Evolutionary conservation across 2,888 invertebrate genomes (phyloP).

Genomic region (Andrena hattorfiana): DNA sequence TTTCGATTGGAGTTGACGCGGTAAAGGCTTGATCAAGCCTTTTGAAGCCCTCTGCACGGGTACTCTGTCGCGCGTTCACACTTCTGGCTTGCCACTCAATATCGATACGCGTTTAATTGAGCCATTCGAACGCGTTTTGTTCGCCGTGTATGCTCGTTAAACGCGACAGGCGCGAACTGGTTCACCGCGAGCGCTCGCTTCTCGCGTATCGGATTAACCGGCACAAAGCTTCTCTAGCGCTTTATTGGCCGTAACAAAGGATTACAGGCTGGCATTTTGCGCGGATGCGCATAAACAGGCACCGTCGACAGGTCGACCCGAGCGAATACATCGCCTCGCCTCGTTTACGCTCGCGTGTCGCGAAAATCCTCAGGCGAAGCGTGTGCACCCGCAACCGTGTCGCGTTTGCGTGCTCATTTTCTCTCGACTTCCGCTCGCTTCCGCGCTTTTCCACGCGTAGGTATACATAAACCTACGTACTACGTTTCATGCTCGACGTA

Average conservation of each 20-base stretch:
- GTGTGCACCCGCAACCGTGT: neutral
- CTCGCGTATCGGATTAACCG: conserved; percentile 11
- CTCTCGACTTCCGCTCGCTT: neutral
- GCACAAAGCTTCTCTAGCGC: neutral
- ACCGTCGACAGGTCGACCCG: neutral
- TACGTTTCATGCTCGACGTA: neutral
- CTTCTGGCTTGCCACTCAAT: neutral
- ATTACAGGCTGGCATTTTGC: conserved; percentile 13
- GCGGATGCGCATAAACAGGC: conserved; percentile 7
- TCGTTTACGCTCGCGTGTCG: neutral
- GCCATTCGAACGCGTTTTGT: conserved; percentile 15
- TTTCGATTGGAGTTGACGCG: no score
- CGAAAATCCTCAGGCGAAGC: conserved; percentile 4
- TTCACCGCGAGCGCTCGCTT: conserved; percentile 6
- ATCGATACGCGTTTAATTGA: conserved; percentile 9
- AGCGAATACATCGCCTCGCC: neutral
- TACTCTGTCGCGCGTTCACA: neutral
- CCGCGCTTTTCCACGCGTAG: neutral
- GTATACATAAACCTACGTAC: no score
- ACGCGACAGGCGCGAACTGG: conserved; percentile 4
- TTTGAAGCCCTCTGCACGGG: neutral
- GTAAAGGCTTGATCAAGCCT: no score
- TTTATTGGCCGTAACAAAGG: conserved; percentile 32
- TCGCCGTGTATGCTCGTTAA: neutral
- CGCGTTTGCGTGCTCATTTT: neutral